Conservation (phyloP, 2,113 vertebrate genomes). For the Albula goreensis region DNA sequence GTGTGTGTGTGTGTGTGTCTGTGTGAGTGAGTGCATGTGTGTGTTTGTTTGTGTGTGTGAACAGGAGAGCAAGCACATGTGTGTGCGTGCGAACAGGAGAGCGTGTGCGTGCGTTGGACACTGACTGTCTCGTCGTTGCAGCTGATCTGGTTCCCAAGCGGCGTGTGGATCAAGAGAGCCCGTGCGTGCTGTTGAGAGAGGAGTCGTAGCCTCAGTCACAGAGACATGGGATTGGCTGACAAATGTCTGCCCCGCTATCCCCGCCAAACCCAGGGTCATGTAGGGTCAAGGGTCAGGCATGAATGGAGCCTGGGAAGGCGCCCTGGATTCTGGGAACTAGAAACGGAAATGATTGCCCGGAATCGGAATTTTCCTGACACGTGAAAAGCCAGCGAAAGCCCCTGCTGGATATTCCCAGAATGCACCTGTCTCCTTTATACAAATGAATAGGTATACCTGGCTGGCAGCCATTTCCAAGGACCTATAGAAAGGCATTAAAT, state of each 20-base stretch:
- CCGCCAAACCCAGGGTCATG: not conserved
- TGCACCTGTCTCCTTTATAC: not conserved
- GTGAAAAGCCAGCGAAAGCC: not conserved
- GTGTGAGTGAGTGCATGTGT: not conserved
- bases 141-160: not conserved
- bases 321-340: not conserved
- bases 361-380: not conserved
- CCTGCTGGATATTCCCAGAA: not conserved
- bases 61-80: no score
- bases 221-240: not conserved
- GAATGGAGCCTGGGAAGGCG: not conserved
- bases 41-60: not conserved
- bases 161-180: not conserved
- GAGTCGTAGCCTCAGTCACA: not conserved
- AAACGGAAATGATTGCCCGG: not conserved
- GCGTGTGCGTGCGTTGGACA: not conserved
- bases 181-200: not conserved
- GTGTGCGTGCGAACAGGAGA: not conserved
- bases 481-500: not conserved
- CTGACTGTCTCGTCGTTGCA: not conserved
- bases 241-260: no score
- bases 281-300: not conserved
- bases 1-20: not conserved
- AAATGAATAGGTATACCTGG: not conserved
- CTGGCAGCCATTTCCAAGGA: not conserved